Percentiles rank a stretch among this genome's conserved stretches.
Conservation (phyloP, 2,113 vertebrate species). For the Crotophaga sulcirostris region DNA sequence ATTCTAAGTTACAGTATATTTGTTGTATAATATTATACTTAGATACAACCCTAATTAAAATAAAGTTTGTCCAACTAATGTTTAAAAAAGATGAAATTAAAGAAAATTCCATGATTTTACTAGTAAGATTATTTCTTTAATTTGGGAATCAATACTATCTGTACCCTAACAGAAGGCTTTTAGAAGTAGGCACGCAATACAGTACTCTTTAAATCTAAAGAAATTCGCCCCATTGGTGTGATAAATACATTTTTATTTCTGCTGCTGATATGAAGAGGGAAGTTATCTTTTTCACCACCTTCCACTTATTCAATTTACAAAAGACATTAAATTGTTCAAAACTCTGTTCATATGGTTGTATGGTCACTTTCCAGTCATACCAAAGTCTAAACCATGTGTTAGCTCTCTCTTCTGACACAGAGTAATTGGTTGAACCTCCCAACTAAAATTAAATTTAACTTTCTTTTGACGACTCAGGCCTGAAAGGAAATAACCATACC, state of each 20-base stretch:
- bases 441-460: conserved; percentile 40
- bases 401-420: background rate
- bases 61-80: background rate
- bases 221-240: background rate
- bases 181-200: background rate
- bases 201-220: background rate
- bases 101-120: background rate
- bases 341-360: background rate
- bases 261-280: background rate
- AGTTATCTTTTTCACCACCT: background rate
- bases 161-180: background rate
- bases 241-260: conserved; percentile 15
- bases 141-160: background rate
- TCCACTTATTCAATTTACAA: background rate
- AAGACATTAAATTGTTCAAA: background rate
- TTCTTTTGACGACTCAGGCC: conserved; percentile 18
- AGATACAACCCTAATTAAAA: background rate
- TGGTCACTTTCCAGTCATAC: background rate
- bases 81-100: background rate
- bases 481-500: conserved; percentile 8
- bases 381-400: background rate
- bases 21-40: background rate
- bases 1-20: background rate
- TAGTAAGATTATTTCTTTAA: background rate
- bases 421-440: conserved; percentile 9